Evolutionary conservation across 2,797 vertebrate species (phyloP).

Genomic region (Chrosomus eos): DNA sequence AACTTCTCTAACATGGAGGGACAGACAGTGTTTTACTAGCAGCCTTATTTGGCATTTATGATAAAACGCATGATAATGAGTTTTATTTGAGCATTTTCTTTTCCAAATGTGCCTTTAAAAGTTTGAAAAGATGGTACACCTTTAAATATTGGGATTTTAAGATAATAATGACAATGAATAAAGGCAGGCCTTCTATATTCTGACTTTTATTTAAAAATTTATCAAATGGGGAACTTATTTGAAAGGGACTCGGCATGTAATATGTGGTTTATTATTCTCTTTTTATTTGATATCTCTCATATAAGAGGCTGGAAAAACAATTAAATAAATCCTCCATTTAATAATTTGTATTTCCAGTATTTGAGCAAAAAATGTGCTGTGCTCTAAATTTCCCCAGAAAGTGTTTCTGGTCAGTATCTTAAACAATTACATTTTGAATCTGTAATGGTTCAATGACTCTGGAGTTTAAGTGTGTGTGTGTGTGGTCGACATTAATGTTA

Average conservation of each 20-base stretch:
- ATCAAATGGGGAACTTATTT: not conserved
- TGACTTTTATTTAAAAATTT: conserved; percentile 5
- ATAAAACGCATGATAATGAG: not conserved
- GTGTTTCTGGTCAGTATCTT: not conserved
- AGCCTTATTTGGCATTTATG: not conserved
- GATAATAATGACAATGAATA: not conserved
- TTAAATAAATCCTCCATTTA: not conserved
- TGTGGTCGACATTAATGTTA: conserved; percentile 31
- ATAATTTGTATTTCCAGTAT: not conserved
- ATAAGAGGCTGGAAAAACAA: not conserved
- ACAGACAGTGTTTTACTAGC: not conserved
- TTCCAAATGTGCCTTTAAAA: not conserved
- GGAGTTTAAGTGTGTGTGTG: conserved; percentile 6
- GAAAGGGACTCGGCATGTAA: not conserved
- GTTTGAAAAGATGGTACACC: not conserved
- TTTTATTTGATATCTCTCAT: conserved; percentile 13
- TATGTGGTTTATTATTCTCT: not conserved
- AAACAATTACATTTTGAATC: conserved; percentile 11
- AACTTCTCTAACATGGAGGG: not conserved
- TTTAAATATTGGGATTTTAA: conserved; percentile 12
- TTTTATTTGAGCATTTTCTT: not conserved
- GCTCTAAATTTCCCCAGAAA: not conserved
- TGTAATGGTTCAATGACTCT: conserved; percentile 39
- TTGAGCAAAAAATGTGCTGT: not conserved
- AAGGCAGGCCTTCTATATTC: conserved; percentile 8